Evolutionary conservation across 2,797 vertebrate genomes (phyloP).

Genomic region (Columba guinea): DNA sequence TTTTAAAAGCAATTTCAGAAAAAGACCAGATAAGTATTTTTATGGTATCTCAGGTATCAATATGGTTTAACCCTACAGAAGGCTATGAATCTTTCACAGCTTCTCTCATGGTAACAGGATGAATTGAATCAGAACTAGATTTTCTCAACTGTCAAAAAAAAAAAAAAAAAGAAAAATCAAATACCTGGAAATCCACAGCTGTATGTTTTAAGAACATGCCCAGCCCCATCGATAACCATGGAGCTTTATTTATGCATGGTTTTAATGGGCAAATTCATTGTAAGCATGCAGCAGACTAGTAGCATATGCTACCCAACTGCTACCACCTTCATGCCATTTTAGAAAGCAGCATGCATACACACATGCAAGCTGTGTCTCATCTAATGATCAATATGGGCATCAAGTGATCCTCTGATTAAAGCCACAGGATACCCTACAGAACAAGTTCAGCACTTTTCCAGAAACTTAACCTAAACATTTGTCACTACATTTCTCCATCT

Average conservation of each 20-base stretch:
- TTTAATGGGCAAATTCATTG: constrained; percentile 44
- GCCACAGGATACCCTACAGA: not conserved
- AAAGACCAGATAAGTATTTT: not conserved
- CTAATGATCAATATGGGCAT: not conserved
- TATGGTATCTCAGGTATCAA: not conserved
- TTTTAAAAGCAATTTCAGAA: not conserved
- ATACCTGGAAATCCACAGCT: constrained; percentile 27
- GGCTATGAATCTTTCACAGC: not conserved
- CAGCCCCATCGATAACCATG: not conserved
- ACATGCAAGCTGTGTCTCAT: not conserved
- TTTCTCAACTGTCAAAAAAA: too few relatives aligned
- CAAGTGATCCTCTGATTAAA: not conserved
- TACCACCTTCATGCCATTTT: not conserved
- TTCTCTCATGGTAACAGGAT: not conserved
- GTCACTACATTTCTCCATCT: not conserved
- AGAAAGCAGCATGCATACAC: not conserved
- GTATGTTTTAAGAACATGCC: constrained; percentile 34
- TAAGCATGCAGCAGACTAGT: constrained; percentile 24
- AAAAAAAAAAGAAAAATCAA: not conserved
- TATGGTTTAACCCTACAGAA: not conserved
- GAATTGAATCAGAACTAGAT: not conserved
- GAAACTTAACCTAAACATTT: not conserved
- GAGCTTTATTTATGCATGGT: constrained; percentile 28
- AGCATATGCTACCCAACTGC: constrained; percentile 50
- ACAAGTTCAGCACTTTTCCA: not conserved